phyloP scores from a whole-genome alignment of 2,888 invertebrate genomes.

The Leptarthrus brevirostris region DNA sequence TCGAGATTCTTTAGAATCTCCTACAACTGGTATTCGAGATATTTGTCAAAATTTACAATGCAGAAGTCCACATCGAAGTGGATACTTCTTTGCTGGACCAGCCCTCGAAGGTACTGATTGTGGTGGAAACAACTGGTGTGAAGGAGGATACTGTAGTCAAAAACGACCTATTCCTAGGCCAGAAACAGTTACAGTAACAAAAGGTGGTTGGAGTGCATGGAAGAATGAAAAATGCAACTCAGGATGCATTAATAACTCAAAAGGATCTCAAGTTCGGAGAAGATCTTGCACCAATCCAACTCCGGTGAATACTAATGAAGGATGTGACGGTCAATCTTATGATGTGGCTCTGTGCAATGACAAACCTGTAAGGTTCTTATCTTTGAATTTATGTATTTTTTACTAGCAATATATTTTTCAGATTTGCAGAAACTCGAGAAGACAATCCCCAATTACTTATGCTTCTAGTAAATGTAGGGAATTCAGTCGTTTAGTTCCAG shows the following conservation, averaged over 20 bases:
- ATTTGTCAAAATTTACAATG: constrained; percentile 78
- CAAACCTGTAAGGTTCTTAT: constrained; percentile 53
- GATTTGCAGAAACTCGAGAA: constrained; percentile 60
- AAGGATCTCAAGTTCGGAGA: constrained; percentile 72
- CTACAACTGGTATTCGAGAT: constrained; percentile 63
- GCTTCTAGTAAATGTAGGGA: constrained; percentile 75
- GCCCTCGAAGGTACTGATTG: constrained; percentile 85
- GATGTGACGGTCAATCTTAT: constrained; percentile 74
- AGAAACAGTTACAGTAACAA: constrained; percentile 62
- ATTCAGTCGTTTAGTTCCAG: constrained; percentile 72
- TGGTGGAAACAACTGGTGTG: constrained; percentile 75
- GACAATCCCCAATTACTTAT: constrained; percentile 70
- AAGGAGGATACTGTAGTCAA: constrained; percentile 74
- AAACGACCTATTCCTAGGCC: constrained; percentile 59
- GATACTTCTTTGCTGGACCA: constrained; percentile 82
- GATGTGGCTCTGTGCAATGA: constrained; percentile 78
- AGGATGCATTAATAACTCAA: constrained; percentile 74
- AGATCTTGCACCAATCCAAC: constrained; percentile 71
- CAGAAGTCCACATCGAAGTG: constrained; percentile 77
- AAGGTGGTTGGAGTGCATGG: constrained; percentile 77
- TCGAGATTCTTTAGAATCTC: constrained; percentile 72
- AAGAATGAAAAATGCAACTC: constrained; percentile 72
- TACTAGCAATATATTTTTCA: constrained; percentile 58
- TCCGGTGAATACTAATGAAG: constrained; percentile 69
- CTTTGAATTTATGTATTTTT: no score